Evolutionary conservation across 2,888 invertebrate species (phyloP).

Genomic region (Plusia festucae): DNA sequence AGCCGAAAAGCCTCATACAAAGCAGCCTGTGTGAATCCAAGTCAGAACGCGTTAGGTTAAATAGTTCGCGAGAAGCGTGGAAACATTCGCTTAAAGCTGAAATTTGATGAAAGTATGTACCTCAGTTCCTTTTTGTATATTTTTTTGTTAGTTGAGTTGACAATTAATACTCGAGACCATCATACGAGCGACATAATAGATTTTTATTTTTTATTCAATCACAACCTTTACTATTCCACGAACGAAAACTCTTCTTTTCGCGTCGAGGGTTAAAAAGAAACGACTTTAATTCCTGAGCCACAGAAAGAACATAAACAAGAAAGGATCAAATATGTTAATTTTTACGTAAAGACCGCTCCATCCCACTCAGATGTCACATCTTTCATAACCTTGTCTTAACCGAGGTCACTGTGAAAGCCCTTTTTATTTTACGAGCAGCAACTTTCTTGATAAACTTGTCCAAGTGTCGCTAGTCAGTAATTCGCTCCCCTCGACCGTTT

Average conservation of each 20-base stretch:
- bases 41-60: neutral
- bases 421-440: constrained; percentile 58
- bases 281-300: neutral
- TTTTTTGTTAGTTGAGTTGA: too few species aligned
- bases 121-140: too few species aligned
- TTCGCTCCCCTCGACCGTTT: constrained; percentile 24
- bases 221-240: too few species aligned
- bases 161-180: too few species aligned
- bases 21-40: neutral
- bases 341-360: constrained; percentile 6
- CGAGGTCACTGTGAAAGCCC: constrained; percentile 32
- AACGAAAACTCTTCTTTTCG: neutral
- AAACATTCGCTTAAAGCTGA: too few species aligned
- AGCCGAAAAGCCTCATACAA: neutral
- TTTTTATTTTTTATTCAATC: too few species aligned
- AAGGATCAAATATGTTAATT: constrained; percentile 8
- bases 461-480: constrained; percentile 59
- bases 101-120: too few species aligned
- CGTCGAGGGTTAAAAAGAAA: neutral
- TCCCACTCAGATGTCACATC: constrained; percentile 21
- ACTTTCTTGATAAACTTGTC: constrained; percentile 68
- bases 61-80: neutral
- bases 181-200: too few species aligned
- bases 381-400: constrained; percentile 42
- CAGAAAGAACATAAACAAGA: neutral